Evolutionary conservation across 2,888 invertebrate species (phyloP).

Genomic region (Melipona bicolor): DNA sequence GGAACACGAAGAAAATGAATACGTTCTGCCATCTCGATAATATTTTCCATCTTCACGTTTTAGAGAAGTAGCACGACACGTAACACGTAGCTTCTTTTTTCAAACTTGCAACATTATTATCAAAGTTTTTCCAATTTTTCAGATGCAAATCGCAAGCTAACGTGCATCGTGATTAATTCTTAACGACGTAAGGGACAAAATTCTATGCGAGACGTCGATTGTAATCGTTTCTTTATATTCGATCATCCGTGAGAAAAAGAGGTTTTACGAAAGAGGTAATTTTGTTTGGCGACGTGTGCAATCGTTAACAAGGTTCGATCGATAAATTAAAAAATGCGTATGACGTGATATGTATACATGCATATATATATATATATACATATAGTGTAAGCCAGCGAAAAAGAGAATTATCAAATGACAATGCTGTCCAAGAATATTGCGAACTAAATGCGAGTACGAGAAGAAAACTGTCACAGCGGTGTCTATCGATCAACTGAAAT

Average conservation of each 20-base stretch:
- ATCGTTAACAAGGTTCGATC: constrained; percentile 36
- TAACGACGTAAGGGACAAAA: background rate
- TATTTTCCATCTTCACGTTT: background rate
- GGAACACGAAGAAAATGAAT: background rate
- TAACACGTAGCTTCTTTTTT: background rate
- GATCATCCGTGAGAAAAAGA: background rate
- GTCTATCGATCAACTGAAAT: constrained; percentile 56
- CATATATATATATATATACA: background rate
- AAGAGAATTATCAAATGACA: constrained; percentile 39
- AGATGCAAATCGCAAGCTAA: background rate
- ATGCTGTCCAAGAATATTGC: constrained; percentile 21
- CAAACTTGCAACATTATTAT: background rate
- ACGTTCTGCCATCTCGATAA: background rate
- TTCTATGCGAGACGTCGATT: background rate
- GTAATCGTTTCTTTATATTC: background rate
- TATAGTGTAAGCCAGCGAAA: constrained; percentile 48
- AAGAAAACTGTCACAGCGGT: constrained; percentile 58
- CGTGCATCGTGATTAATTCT: background rate
- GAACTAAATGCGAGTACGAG: constrained; percentile 46
- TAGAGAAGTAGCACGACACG: background rate
- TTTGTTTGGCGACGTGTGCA: constrained; percentile 48
- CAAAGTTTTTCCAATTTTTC: background rate
- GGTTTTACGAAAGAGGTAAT: constrained; percentile 14
- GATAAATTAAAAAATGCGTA: constrained; percentile 35
- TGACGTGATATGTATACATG: background rate